These are phyloP conservation scores for Trachymyrmex cornetzi DNA, from an alignment of 1,140 invertebrate species.

Conservation along the genomic window DNA sequence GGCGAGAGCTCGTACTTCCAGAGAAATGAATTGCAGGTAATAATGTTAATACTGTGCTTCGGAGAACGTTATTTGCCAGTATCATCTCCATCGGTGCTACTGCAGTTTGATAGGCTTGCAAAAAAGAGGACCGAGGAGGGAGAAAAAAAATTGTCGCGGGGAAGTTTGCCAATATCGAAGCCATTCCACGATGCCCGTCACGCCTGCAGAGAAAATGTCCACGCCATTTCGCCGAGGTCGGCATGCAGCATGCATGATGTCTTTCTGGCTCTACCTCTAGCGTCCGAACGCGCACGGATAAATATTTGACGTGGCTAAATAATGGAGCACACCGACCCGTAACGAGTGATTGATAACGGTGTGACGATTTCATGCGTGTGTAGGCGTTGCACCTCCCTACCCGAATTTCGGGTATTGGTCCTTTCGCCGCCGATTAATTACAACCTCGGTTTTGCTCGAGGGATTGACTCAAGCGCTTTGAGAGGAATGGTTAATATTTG, in stretches of 20 bases:
- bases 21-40: conserved; percentile 44
- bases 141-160: conserved; percentile 11
- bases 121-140: background rate
- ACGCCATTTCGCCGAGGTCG: background rate
- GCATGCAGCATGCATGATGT: conserved; percentile 6
- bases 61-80: conserved; percentile 34
- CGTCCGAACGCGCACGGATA: background rate
- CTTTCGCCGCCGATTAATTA: conserved; percentile 25
- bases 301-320: conserved; percentile 45
- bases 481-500: conserved; percentile 51
- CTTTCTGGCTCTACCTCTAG: too few relatives aligned
- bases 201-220: conserved; percentile 13
- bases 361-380: background rate
- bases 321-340: conserved; percentile 13
- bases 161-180: conserved; percentile 66
- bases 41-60: conserved; percentile 38
- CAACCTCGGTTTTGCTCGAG: conserved; percentile 1
- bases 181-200: conserved; percentile 42
- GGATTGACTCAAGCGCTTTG: conserved; percentile 1
- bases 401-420: conserved; percentile 16
- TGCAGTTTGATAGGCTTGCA: background rate
- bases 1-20: background rate
- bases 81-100: background rate
- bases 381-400: background rate
- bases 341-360: conserved; percentile 42